phyloP scores from a whole-genome alignment of 2,797 vertebrate genomes.

The Morelia viridis region DNA sequence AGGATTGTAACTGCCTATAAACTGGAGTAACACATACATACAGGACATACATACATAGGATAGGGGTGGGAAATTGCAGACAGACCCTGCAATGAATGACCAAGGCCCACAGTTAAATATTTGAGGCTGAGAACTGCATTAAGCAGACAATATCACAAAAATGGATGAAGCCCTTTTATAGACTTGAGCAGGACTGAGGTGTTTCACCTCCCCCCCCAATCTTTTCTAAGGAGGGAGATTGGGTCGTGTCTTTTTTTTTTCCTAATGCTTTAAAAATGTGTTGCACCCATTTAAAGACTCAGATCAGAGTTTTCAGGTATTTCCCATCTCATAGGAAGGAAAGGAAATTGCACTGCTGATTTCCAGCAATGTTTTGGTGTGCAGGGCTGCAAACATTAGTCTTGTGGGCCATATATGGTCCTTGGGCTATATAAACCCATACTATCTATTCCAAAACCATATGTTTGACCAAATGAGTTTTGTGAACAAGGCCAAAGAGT shows the following conservation, averaged over 20 bases:
- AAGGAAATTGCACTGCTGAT: background rate
- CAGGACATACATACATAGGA: background rate
- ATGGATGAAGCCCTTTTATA: background rate
- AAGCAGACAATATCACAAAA: background rate
- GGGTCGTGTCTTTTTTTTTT: too few relatives aligned
- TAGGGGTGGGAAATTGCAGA: background rate
- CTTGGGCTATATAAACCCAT: background rate
- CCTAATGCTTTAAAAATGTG: background rate
- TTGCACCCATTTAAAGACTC: background rate
- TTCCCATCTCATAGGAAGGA: background rate
- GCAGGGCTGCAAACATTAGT: background rate
- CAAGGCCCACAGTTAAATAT: background rate
- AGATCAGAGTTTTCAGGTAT: background rate
- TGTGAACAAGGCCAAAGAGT: conserved; percentile 14
- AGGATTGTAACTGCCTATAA: background rate
- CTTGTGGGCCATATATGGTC: background rate
- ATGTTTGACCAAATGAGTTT: conserved; percentile 9
- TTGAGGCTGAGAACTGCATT: background rate
- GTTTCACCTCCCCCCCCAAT: background rate
- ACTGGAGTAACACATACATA: background rate
- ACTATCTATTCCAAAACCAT: background rate
- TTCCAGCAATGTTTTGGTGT: background rate
- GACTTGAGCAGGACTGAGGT: background rate
- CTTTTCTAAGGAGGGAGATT: background rate
- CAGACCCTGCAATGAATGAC: background rate